Evolutionary conservation across 2,888 invertebrate species (phyloP), one percentile per base, ranked within the genome.

Genomic region (Cheilosia grossa): DNA sequence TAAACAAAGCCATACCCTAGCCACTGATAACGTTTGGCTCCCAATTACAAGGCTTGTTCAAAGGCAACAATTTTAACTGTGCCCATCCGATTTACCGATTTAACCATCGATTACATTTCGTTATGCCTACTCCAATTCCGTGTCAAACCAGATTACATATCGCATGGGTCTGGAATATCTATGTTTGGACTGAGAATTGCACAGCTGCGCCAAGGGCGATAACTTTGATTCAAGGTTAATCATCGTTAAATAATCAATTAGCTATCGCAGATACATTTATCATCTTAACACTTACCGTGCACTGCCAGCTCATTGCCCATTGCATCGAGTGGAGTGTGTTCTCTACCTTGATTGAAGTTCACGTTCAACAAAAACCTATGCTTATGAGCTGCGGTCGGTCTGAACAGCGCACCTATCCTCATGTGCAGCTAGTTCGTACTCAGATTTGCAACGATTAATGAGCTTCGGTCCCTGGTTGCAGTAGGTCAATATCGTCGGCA

Each of bases 301-400:
- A 42, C 21, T 24, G 13, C 9, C 24, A 51, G 5, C 10, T 13
- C 9, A 13, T 9, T 51, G 5, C 17, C 77, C 33, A 66, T 77
- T 82, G 73, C 72, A 63, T 56, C 24, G 61, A 67, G 42, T 19
- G 19, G 61, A 67, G 42, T 19, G 19, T 44, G 49, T 79, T 79
- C 79, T 75, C 79, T 64, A 83, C 79, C 83, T 83, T 79, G 74
- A 66, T 59, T 51, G 83, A 79, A 83, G 79, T 74, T 79, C 79
- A 79, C 51, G 63, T 53, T 2, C 2, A 61, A 47, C 5, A 61
- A 44, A 66, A 30, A 73, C 51, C 44, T 56, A 73, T 64, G 67
- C 24, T 82, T 77, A 82, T 77, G 58, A 49, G 49, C 10, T 56
- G 30, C 42, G 42, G 15, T 44, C 42, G 4, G 0, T 44, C n/a